Base-by-base conservation (phyloP, 2,888 invertebrate genomes). In the Agriopis aurantiaria region DNA sequence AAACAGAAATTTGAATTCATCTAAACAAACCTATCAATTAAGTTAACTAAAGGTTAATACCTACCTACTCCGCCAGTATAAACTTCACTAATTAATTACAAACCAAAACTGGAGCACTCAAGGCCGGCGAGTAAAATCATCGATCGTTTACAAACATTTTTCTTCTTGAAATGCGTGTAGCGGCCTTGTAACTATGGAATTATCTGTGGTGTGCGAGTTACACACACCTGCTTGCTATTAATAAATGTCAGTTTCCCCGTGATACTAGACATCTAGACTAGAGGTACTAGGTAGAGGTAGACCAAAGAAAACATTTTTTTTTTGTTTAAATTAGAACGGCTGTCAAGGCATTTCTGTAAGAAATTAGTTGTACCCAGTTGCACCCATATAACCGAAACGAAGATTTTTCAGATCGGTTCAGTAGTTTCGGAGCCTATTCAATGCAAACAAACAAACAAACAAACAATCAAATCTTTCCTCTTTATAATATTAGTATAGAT, bases 121-220 rank as follows among this genome's bases (percentile, higher is more conserved):
- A 65, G 67, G 66, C 41, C 55, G 48, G 17, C 46, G 12, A 17
- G n/a, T 49, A 51, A 56, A 67, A 61, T 51, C 41, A 67, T 62
- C 43, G 43, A 55, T 66, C 53, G 67, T 62, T 67, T 62, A 67
- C 67, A 67, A 67, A 67, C 66, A 55, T 53, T 59, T 66, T 58
- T 60, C 60, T 48, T 43, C 14, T 40, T 40, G 41, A 52, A 61
- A 41, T 17, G 43, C 41, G 11, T 40, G 61, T 51, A 43, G 43
- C 14, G 8, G 41, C 43, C 52, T 61, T 43, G 60, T 33, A 7
- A 48, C 59, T 48, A n/a, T 10, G 49, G n/a, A n/a, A 40, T 6
- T 49, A 40, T 60, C 48, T 65, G 65, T 45, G 43, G 33, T 5
- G 8, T 14, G 41, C 17, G 9, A 55, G 14, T 43, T 57, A 11